These are phyloP conservation scores for Empidonax traillii DNA, from an alignment of 2,113 vertebrate genomes.

Conservation along the genomic window DNA sequence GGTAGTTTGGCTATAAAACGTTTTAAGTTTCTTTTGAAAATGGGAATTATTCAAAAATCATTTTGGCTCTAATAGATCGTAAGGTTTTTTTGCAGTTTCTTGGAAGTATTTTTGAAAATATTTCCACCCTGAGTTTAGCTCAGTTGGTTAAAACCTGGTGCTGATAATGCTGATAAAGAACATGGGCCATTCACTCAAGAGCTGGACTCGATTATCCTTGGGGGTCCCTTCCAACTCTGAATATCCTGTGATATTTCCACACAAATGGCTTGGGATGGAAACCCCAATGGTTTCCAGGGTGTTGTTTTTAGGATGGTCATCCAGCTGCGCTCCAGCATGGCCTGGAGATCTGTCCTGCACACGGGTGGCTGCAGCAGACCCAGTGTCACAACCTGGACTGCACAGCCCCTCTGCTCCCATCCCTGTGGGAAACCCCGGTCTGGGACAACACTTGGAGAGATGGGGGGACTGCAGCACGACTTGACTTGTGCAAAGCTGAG, in stretches of 20 bases:
- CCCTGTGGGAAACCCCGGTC: background rate
- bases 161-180: background rate
- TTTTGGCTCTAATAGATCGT: background rate
- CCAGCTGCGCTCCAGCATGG: background rate
- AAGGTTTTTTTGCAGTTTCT: background rate
- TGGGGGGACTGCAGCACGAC: too few relatives aligned
- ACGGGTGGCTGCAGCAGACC: background rate
- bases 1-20: background rate
- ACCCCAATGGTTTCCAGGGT: fast-evolving
- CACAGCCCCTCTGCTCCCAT: background rate
- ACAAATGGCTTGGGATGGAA: background rate
- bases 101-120: background rate
- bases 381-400: background rate
- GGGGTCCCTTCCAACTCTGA: background rate
- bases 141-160: background rate
- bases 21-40: background rate
- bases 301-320: background rate
- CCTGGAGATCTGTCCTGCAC: background rate
- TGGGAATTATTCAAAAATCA: background rate
- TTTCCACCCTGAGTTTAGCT: background rate
- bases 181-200: background rate
- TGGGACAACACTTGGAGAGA: fast-evolving
- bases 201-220: background rate
- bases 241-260: background rate
- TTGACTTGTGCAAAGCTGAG: background rate